phyloP scores from a whole-genome alignment of 2,113 vertebrate genomes.

The Australoheros scitulus region DNA sequence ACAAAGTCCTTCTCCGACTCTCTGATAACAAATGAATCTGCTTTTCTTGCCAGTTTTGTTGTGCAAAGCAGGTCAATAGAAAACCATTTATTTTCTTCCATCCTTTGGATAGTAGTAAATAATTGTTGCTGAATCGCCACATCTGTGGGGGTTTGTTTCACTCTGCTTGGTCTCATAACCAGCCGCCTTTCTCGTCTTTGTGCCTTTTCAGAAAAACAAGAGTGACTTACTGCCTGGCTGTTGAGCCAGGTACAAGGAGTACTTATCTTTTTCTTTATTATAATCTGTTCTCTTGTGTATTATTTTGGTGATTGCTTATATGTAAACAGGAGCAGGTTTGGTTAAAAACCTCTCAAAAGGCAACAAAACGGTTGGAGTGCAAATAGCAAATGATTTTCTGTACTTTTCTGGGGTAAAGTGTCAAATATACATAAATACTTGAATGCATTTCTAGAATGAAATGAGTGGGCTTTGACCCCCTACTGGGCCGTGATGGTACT shows the following conservation, averaged over 20 bases:
- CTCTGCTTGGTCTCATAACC: conserved; percentile 66
- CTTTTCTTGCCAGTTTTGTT: conserved; percentile 67
- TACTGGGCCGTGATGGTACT: background rate
- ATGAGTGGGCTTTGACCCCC: background rate
- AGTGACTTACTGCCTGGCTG: background rate
- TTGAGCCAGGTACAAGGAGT: background rate
- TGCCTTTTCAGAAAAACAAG: conserved; percentile 28
- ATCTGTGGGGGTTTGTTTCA: conserved; percentile 57
- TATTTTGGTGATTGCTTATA: background rate
- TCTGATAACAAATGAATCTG: conserved; percentile 74
- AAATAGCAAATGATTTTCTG: background rate
- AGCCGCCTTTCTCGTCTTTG: conserved; percentile 25
- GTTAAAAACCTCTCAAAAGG: background rate
- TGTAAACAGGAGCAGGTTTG: conserved; percentile 7
- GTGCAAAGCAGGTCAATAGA: conserved; percentile 76
- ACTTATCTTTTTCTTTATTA: background rate
- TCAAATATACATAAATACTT: background rate
- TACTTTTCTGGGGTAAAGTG: background rate
- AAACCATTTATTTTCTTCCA: conserved; percentile 66
- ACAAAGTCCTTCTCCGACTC: conserved; percentile 52
- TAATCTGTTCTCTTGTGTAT: background rate
- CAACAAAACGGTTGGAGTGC: background rate
- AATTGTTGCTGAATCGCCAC: conserved; percentile 77
- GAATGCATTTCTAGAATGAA: background rate
- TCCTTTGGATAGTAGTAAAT: conserved; percentile 68